phyloP scores from a whole-genome alignment of 2,113 vertebrate genomes.

The Hemiprocne comata region DNA sequence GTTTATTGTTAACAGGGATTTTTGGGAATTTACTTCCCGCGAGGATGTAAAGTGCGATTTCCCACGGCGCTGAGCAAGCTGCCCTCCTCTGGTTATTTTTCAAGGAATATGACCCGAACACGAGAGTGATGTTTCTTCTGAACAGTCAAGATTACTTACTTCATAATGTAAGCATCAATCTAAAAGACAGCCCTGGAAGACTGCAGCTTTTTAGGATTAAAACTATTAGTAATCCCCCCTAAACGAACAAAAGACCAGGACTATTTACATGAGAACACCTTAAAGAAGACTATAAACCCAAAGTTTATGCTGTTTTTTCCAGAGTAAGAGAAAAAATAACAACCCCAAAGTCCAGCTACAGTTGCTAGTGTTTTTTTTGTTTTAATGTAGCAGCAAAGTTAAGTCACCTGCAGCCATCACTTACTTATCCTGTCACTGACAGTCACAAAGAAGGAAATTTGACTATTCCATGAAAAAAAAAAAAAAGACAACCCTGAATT shows the following conservation, averaged over 20 bases:
- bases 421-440: not conserved
- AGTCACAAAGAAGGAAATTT: not conserved
- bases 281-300: rapidly evolving
- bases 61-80: no score
- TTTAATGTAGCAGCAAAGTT: not conserved
- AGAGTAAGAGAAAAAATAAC: not conserved
- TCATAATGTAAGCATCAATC: not conserved
- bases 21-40: no score
- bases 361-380: not conserved
- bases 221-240: no score
- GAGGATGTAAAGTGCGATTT: no score
- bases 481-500: not conserved
- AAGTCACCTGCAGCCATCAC: not conserved
- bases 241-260: not conserved
- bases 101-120: rapidly evolving
- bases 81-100: no score
- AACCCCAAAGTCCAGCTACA: not conserved
- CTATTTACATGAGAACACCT: not conserved
- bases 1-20: no score
- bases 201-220: not conserved
- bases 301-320: not conserved
- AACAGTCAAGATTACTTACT: rapidly evolving
- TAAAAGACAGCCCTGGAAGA: no score
- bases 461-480: not conserved
- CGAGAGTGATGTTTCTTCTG: rapidly evolving